Conservation (phyloP, 2,797 vertebrate species). For the Mus minutoides region DNA sequence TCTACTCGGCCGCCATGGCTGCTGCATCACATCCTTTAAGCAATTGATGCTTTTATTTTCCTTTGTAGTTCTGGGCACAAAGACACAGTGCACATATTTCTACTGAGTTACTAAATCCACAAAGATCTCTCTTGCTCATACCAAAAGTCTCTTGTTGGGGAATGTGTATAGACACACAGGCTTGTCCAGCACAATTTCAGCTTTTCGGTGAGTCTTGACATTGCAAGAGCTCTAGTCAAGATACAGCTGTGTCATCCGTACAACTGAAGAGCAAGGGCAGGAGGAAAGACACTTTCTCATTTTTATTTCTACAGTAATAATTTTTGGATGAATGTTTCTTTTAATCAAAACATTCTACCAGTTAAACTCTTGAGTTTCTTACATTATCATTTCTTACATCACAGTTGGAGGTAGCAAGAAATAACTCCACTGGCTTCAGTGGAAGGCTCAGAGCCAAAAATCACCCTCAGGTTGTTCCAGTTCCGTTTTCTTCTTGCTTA, state of each 20-base stretch:
- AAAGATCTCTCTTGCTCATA: not conserved
- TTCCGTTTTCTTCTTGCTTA: constrained; percentile 8
- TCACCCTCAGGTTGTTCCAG: not conserved
- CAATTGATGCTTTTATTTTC: not conserved
- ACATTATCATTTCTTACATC: not conserved
- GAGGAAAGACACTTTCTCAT: not conserved
- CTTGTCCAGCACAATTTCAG: not conserved
- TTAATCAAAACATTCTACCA: constrained; percentile 5
- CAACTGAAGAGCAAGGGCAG: not conserved
- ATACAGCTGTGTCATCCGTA: not conserved
- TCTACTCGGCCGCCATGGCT: not conserved
- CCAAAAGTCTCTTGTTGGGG: not conserved
- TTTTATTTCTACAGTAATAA: not conserved
- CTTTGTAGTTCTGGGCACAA: not conserved
- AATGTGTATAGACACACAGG: not conserved
- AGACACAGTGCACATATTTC: not conserved
- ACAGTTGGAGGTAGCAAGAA: not conserved
- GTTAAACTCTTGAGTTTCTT: constrained; percentile 6
- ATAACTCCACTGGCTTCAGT: not conserved
- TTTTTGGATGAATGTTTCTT: not conserved
- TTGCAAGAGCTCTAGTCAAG: not conserved
- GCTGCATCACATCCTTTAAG: not conserved
- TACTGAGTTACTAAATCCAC: constrained; percentile 16
- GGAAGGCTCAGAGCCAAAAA: not conserved
- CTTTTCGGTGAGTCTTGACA: not conserved